A percentile compares a stretch with the other conserved stretches of the same genome.
phyloP scores from a whole-genome alignment of 2,797 vertebrate species.

The Ciconia nigra region DNA sequence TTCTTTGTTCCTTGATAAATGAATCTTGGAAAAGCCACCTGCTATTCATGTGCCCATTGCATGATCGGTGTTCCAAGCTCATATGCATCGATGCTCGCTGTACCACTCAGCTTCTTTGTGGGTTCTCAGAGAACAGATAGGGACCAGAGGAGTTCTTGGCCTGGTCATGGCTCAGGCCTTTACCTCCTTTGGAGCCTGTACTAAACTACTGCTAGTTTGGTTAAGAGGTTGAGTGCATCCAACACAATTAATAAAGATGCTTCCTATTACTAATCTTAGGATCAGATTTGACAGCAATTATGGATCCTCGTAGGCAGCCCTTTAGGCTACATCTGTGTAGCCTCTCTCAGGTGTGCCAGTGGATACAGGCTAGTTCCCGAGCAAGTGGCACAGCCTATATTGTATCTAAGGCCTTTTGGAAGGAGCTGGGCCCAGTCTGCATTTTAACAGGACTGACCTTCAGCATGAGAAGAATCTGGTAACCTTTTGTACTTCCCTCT shows the following conservation, averaged over 20 bases:
- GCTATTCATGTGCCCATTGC: too few species aligned
- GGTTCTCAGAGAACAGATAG: too few species aligned
- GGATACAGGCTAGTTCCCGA: background rate
- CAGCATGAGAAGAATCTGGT: background rate
- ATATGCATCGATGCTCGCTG: too few species aligned
- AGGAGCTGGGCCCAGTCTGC: background rate
- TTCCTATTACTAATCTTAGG: background rate
- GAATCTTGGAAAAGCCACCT: too few species aligned
- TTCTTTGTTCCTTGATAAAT: too few species aligned
- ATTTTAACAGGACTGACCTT: background rate
- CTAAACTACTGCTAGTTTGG: too few species aligned
- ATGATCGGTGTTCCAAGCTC: too few species aligned
- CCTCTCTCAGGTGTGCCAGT: background rate
- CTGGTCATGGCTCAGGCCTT: too few species aligned
- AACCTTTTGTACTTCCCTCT: background rate
- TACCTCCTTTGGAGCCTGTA: too few species aligned
- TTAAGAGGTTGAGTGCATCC: too few species aligned
- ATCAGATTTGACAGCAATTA: background rate
- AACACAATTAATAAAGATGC: background rate
- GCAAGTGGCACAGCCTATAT: background rate
- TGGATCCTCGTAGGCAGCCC: background rate
- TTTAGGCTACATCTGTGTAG: background rate
- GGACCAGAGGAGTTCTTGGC: too few species aligned
- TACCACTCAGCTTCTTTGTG: too few species aligned
- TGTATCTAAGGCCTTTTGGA: background rate